Percentiles rank a stretch among this genome's conserved stretches.
phyloP scores from a whole-genome alignment of 1,140 invertebrate species.

The Brachystomella parvula region DNA sequence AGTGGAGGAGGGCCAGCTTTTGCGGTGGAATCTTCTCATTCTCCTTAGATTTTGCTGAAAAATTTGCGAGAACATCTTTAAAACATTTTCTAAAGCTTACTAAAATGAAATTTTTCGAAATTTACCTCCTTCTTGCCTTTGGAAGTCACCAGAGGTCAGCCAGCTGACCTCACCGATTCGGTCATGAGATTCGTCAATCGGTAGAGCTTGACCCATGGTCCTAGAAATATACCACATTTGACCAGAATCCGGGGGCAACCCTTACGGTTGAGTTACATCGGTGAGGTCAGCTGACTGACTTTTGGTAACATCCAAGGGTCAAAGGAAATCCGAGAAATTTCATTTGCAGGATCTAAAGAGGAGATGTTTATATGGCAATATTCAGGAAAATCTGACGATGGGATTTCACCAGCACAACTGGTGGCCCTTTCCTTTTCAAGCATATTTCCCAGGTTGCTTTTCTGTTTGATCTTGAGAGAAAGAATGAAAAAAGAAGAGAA shows the following conservation, averaged over 20 bases:
- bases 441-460: too few relatives aligned
- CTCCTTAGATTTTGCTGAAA: not conserved
- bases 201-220: too few relatives aligned
- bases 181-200: too few relatives aligned
- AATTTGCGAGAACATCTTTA: not conserved
- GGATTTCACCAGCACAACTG: not conserved
- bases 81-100: not conserved
- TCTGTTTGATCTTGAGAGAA: too few relatives aligned
- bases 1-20: too few relatives aligned
- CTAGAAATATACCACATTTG: not conserved
- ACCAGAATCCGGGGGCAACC: not conserved
- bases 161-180: not conserved
- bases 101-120: not conserved
- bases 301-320: not conserved
- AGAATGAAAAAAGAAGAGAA: too few relatives aligned
- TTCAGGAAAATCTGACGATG: not conserved
- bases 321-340: not conserved
- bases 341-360: not conserved
- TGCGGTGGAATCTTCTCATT: too few relatives aligned
- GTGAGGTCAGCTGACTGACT: too few relatives aligned
- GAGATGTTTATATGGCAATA: not conserved
- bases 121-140: not conserved
- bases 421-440: too few relatives aligned
- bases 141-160: not conserved
- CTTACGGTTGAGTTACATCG: too few relatives aligned